Evolutionary conservation across 1,140 invertebrate species (phyloP), one percentile per base, ranked within the genome.

Genomic region (Octopus sinensis): DNA sequence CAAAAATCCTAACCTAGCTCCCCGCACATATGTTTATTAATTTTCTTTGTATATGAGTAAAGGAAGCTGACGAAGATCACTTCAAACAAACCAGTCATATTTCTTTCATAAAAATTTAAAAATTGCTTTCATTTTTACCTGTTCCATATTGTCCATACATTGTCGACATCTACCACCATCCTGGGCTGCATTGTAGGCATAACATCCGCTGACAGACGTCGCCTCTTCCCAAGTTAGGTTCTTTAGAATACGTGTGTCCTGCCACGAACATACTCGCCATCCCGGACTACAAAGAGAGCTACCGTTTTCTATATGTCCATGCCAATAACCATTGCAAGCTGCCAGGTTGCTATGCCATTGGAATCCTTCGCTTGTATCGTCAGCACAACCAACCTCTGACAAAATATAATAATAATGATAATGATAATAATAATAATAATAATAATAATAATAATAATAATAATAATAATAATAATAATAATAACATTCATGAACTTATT

Each of bases 101-200:
- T 43, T 43, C 30, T 43, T 43, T 43, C 30, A 43, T 43, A 43
- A 43, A 43, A 43, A 43, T 43, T 43, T 43, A 43, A 43, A 43
- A 43, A 43, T 43, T 43, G 30, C 30, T 43, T 43, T 43, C 30
- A 43, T 3, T 43, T 84, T 79, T 78, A 88, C 88, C 83, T 86
- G 84, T 75, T 86, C 85, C 54, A 88, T 76, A 56, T 85, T 81
- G 76, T 85, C 81, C 23, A 83, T 51, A 81, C 89, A 89, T 78
- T 88, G 86, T 51, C 84, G 81, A 83, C 89, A 90, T 17, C 85
- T 83, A 4, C 87, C 88, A 6, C 87, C 88, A 84, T 90, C 89
- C 62, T 90, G 88, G 3, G 88, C 89, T 4, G 89, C 89, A 82
- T 90, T 90, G 77, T 86, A 86, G 17, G 87, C 88, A 80, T 86